Conservation (phyloP, 2,113 vertebrate species). For the Elanus axillaris region DNA sequence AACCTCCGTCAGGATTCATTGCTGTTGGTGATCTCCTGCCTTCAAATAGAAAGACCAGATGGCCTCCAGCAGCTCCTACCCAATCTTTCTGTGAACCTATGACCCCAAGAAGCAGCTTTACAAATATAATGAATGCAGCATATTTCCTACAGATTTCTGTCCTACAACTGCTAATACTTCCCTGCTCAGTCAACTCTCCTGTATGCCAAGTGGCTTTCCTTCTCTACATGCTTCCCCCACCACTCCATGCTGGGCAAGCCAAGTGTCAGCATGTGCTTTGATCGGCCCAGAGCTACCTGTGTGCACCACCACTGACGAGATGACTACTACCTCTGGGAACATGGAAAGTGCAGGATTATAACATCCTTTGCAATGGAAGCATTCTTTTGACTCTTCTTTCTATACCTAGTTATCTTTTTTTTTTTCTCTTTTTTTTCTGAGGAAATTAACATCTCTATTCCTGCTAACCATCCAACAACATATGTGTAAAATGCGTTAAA, state of each 20-base stretch:
- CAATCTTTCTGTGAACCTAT: background rate
- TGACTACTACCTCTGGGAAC: background rate
- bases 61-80: background rate
- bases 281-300: background rate
- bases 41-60: background rate
- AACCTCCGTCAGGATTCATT: background rate
- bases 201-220: background rate
- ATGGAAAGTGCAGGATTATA: background rate
- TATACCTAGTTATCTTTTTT: background rate
- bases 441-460: background rate
- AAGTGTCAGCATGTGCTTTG: fast-evolving
- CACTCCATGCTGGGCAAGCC: background rate
- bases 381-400: background rate
- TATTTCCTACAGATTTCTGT: background rate
- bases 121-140: background rate
- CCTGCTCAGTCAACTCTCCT: background rate
- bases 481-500: background rate
- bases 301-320: background rate
- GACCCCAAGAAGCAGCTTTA: background rate
- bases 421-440: no score
- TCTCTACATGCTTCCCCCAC: fast-evolving
- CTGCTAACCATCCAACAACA: background rate
- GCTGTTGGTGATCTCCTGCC: background rate
- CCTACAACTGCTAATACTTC: background rate
- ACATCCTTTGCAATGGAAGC: background rate